Conservation (phyloP, 2,797 vertebrate genomes). For the Toxotes lorentzi region DNA sequence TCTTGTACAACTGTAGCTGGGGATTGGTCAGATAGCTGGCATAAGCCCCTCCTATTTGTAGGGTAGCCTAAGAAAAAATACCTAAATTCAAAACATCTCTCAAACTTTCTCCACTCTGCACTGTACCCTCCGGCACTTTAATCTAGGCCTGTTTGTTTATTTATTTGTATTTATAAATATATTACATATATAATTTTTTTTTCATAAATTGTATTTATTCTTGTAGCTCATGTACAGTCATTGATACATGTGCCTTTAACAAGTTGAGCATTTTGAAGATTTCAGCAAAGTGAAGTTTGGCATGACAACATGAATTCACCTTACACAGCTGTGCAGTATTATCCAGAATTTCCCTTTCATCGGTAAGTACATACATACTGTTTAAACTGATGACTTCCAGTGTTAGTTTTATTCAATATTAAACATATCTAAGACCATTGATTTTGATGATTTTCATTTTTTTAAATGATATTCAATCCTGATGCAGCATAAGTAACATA, state of each 20-base stretch:
- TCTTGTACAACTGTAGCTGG: slow-evolving; percentile 83
- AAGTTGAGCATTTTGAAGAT: slow-evolving; percentile 72
- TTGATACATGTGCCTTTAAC: slow-evolving; percentile 73
- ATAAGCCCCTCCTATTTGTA: slow-evolving; percentile 88
- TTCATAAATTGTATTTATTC: slow-evolving; percentile 73
- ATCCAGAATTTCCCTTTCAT: slow-evolving; percentile 93
- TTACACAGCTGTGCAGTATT: slow-evolving; percentile 91
- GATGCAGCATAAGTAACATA: background rate
- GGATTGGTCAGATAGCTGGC: slow-evolving; percentile 90
- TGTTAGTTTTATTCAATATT: background rate
- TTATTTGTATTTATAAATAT: slow-evolving; percentile 78
- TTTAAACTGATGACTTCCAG: background rate
- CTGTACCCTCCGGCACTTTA: slow-evolving; percentile 90
- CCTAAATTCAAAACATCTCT: slow-evolving; percentile 88
- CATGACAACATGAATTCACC: slow-evolving; percentile 92
- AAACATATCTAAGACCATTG: background rate
- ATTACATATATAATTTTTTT: slow-evolving; percentile 34
- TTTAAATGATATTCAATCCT: background rate
- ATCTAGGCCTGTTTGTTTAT: slow-evolving; percentile 81
- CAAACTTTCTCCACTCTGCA: slow-evolving; percentile 89
- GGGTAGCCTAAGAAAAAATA: slow-evolving; percentile 88
- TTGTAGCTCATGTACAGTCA: slow-evolving; percentile 54
- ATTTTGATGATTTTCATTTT: background rate
- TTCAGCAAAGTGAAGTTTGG: slow-evolving; percentile 75
- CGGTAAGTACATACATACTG: slow-evolving; percentile 88